Conservation (phyloP, 2,113 vertebrate species). For the Hystrix brachyura region DNA sequence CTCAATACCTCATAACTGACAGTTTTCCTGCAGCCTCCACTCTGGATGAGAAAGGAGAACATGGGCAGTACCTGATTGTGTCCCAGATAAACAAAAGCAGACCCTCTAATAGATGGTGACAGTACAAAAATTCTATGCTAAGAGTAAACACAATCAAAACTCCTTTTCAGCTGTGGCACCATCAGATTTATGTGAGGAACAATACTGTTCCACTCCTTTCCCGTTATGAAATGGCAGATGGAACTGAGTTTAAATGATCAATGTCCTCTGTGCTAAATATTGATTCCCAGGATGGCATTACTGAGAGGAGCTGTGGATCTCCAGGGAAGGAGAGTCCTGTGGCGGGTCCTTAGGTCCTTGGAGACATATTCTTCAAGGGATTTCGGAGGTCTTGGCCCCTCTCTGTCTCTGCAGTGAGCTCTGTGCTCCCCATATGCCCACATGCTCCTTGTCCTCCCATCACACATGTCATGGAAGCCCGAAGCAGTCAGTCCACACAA, state of each 20-base stretch:
- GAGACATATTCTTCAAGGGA: background rate
- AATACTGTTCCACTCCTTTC: background rate
- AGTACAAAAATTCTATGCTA: background rate
- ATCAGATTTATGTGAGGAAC: background rate
- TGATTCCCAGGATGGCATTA: background rate
- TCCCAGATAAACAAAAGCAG: background rate
- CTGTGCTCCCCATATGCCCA: no score
- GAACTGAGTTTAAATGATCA: background rate
- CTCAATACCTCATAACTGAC: background rate
- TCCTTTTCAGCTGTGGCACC: no score
- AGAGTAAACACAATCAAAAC: background rate
- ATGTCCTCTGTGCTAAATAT: background rate
- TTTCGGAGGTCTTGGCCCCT: background rate
- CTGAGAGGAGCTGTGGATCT: no score
- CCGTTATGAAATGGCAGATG: background rate
- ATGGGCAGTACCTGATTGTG: background rate
- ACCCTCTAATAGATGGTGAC: background rate
- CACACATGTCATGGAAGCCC: background rate
- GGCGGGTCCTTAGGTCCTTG: background rate
- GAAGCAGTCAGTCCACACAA: background rate
- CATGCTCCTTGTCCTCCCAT: no score
- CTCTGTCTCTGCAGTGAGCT: no score
- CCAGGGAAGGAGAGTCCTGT: background rate
- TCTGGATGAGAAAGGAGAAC: background rate
- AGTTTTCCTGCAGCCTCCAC: background rate